These are phyloP conservation scores for Campaea margaritaria DNA, from an alignment of 2,888 invertebrate genomes.

Conservation along the genomic window DNA sequence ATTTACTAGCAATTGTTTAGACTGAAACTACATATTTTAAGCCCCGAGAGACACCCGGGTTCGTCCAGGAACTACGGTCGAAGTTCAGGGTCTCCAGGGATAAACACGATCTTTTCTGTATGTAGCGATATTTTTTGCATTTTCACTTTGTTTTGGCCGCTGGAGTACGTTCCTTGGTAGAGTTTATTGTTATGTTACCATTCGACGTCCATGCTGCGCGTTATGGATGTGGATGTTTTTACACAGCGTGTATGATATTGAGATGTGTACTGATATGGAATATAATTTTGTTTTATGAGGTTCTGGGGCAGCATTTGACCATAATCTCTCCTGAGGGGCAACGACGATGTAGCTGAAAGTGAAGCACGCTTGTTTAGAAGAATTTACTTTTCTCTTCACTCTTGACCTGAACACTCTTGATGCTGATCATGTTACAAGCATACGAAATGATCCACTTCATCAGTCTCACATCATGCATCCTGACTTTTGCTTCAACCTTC, in stretches of 20 bases:
- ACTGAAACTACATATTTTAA: slow-evolving; percentile 44
- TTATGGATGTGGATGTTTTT: neutral
- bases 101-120: slow-evolving; percentile 32
- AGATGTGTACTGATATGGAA: too few relatives aligned
- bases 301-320: too few relatives aligned
- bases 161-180: slow-evolving; percentile 6
- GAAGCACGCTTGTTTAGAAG: too few relatives aligned
- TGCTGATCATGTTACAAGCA: too few relatives aligned
- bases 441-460: too few relatives aligned
- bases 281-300: too few relatives aligned
- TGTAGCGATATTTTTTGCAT: slow-evolving; percentile 35
- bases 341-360: too few relatives aligned
- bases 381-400: too few relatives aligned
- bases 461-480: too few relatives aligned
- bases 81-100: slow-evolving; percentile 47
- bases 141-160: slow-evolving; percentile 35
- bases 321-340: too few relatives aligned
- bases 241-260: neutral
- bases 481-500: too few relatives aligned
- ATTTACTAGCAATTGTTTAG: slow-evolving; percentile 42
- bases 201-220: neutral
- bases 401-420: too few relatives aligned
- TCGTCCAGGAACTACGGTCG: slow-evolving; percentile 41
- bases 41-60: slow-evolving; percentile 32
- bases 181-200: slow-evolving; percentile 18